A percentile compares a stretch with the other conserved stretches of the same genome.
Evolutionary conservation across 2,888 invertebrate genomes (phyloP).

Genomic region (Parnassius apollo): DNA sequence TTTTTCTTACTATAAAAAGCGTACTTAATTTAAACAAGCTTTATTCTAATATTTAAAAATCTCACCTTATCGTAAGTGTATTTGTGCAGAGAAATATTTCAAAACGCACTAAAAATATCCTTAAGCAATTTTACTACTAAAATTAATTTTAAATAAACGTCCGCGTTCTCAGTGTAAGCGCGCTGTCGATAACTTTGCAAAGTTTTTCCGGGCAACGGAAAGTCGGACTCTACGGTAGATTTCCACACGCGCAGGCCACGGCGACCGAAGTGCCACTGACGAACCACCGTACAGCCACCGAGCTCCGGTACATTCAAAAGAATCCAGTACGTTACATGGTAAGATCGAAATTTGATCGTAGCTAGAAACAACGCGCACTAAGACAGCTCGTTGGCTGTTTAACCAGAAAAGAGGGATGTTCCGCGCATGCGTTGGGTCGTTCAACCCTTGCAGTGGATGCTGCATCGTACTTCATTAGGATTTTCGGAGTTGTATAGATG

Average conservation of each 20-base stretch:
- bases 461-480: constrained; percentile 52
- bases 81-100: not conserved
- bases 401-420: constrained; percentile 47
- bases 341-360: constrained; percentile 79
- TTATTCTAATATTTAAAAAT: not conserved
- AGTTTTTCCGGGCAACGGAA: constrained; percentile 50
- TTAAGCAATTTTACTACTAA: constrained; percentile 19
- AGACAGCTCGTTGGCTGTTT: constrained; percentile 68
- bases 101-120: not conserved
- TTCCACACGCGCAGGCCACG: constrained; percentile 50
- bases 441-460: constrained; percentile 67
- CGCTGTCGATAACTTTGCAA: constrained; percentile 50
- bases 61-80: constrained; percentile 14
- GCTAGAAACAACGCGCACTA: constrained; percentile 64
- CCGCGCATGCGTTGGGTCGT: constrained; percentile 67
- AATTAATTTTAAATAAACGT: constrained; percentile 1
- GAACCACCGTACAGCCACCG: constrained; percentile 35
- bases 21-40: no score
- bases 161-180: constrained; percentile 15
- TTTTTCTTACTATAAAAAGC: no score
- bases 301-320: constrained; percentile 52
- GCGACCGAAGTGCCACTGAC: constrained; percentile 57
- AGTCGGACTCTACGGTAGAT: constrained; percentile 4
- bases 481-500: constrained; percentile 30
- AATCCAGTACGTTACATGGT: constrained; percentile 70